Evolutionary conservation across 1,140 invertebrate genomes (phyloP).

Genomic region (Augochlora pura): DNA sequence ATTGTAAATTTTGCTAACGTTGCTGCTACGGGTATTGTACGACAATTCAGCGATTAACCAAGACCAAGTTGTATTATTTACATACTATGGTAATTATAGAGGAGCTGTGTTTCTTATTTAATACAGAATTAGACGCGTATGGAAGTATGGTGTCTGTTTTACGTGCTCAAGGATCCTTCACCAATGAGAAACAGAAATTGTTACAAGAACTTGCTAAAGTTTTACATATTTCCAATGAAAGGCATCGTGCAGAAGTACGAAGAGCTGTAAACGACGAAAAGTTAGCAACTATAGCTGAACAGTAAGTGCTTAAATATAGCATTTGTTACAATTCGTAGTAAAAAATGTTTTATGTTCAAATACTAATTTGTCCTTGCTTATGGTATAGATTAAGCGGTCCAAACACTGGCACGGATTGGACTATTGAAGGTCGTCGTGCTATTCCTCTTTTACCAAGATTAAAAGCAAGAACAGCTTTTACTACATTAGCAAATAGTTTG

Average conservation of each 20-base stretch:
- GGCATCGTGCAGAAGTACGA: conserved; percentile 94
- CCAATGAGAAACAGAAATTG: conserved; percentile 90
- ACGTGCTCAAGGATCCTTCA: conserved; percentile 93
- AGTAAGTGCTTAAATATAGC: conserved; percentile 82
- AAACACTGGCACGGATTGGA: conserved; percentile 91
- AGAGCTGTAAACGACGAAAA: conserved; percentile 95
- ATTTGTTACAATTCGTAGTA: conserved; percentile 12
- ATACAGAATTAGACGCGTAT: conserved; percentile 93
- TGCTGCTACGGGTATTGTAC: neutral
- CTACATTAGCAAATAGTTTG: conserved; percentile 89
- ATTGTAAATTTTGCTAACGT: neutral
- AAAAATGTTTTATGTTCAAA: conserved; percentile 43
- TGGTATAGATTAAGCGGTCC: conserved; percentile 87
- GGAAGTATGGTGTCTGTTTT: conserved; percentile 92
- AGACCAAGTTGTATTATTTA: neutral
- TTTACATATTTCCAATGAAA: conserved; percentile 93
- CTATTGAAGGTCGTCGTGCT: conserved; percentile 89
- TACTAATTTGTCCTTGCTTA: neutral
- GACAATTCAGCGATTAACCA: neutral
- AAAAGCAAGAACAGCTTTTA: conserved; percentile 91
- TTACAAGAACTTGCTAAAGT: conserved; percentile 89
- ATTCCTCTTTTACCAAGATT: conserved; percentile 91
- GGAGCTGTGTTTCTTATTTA: conserved; percentile 1
- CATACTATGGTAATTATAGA: conserved; percentile 3
- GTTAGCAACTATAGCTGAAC: conserved; percentile 91